phyloP scores from a whole-genome alignment of 2,797 vertebrate genomes.

The Zonotrichia albicollis region DNA sequence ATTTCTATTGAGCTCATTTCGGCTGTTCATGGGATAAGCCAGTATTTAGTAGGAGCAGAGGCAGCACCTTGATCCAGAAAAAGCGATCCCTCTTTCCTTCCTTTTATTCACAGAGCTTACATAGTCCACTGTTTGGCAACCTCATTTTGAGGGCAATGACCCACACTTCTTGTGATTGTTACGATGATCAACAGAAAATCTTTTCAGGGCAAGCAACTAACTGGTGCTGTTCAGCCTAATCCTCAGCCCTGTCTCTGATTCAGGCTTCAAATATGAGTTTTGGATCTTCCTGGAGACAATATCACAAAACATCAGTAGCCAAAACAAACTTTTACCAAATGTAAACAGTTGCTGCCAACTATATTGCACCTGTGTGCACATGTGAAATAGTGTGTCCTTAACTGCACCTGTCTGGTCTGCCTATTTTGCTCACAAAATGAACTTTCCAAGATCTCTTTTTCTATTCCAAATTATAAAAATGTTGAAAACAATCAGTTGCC shows the following conservation, averaged over 20 bases:
- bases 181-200: slow-evolving; percentile 19
- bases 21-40: not conserved
- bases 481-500: not conserved
- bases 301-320: not conserved
- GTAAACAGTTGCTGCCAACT: not conserved
- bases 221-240: not conserved
- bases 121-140: slow-evolving; percentile 49
- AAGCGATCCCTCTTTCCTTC: slow-evolving; percentile 30
- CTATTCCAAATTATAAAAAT: slow-evolving; percentile 17
- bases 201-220: slow-evolving; percentile 8
- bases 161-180: slow-evolving; percentile 57
- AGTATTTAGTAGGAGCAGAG: not conserved
- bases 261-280: not conserved
- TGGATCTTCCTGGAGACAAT: not conserved
- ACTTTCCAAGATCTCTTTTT: not conserved
- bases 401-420: not conserved
- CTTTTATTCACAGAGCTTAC: slow-evolving; percentile 44
- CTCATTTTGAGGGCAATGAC: slow-evolving; percentile 42
- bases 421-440: not conserved
- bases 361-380: not conserved
- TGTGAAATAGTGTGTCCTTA: not conserved
- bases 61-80: not conserved
- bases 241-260: not conserved
- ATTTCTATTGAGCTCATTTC: not conserved
- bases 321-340: slow-evolving; percentile 6